Percentiles rank a stretch among this genome's conserved stretches.
phyloP scores from a whole-genome alignment of 2,113 vertebrate genomes.

The Xiphophorus maculatus region DNA sequence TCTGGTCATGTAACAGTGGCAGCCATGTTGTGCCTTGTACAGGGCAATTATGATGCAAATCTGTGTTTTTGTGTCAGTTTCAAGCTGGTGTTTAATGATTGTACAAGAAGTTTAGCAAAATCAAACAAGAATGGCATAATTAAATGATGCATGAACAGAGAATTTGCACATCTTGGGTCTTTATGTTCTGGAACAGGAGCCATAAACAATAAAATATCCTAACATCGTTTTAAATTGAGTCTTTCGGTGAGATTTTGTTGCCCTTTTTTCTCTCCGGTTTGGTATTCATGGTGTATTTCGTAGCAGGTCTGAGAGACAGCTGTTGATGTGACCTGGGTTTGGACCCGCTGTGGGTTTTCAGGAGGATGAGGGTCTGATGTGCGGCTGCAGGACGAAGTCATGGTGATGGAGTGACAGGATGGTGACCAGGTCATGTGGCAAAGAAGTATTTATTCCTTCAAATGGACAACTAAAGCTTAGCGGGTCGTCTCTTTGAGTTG shows the following conservation, averaged over 20 bases:
- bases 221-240: background rate
- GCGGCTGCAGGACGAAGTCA: background rate
- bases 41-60: constrained; percentile 37
- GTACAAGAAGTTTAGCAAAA: background rate
- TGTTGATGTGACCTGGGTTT: constrained; percentile 11
- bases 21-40: constrained; percentile 49
- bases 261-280: background rate
- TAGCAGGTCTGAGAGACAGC: background rate
- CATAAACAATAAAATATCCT: background rate
- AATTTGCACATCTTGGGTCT: too few relatives aligned
- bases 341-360: background rate
- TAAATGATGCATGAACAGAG: too few relatives aligned
- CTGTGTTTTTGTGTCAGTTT: background rate
- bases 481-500: too few relatives aligned
- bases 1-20: constrained; percentile 44
- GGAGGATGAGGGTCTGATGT: constrained; percentile 14
- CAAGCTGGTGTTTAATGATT: background rate
- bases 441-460: too few relatives aligned
- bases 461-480: too few relatives aligned
- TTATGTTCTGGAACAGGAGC: background rate
- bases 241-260: too few relatives aligned
- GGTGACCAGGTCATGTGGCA: background rate
- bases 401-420: background rate
- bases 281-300: background rate
- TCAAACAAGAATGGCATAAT: background rate